phyloP scores from a whole-genome alignment of 1,140 invertebrate species.

The Drosophila grimshawi region DNA sequence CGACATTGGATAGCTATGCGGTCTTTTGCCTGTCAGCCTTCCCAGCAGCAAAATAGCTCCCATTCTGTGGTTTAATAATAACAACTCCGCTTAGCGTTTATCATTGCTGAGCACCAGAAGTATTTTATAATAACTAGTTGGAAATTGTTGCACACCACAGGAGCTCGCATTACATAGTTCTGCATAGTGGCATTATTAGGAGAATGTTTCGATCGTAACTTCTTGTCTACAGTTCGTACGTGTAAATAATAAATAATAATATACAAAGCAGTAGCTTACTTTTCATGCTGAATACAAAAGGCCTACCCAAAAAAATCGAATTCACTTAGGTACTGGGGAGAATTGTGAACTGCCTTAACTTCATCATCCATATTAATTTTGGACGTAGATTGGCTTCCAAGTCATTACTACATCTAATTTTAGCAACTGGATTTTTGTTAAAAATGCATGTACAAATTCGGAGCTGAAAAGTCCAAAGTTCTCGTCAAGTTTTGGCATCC shows the following conservation, averaged over 20 bases:
- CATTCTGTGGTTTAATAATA: slow-evolving; percentile 49
- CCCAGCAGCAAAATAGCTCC: slow-evolving; percentile 5
- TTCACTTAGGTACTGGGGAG: too few relatives aligned
- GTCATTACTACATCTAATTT: too few relatives aligned
- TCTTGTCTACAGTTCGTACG: not conserved
- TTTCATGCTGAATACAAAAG: not conserved
- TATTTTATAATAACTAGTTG: slow-evolving; percentile 17
- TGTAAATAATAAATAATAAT: not conserved
- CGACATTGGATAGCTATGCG: slow-evolving; percentile 62
- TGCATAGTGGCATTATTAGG: not conserved
- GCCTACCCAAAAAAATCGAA: not conserved
- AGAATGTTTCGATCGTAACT: not conserved
- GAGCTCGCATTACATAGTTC: not conserved
- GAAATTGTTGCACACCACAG: not conserved
- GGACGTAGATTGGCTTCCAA: too few relatives aligned
- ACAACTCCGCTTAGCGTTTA: slow-evolving; percentile 53
- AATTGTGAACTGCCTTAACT: too few relatives aligned
- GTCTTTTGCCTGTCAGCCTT: slow-evolving; percentile 10
- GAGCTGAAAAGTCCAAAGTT: too few relatives aligned
- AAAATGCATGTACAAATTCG: too few relatives aligned
- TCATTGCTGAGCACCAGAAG: not conserved
- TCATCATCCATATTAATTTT: too few relatives aligned
- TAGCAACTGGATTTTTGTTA: too few relatives aligned
- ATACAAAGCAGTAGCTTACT: not conserved
- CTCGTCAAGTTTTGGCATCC: too few relatives aligned